Percentiles rank a stretch among this genome's conserved stretches.
These are phyloP conservation scores for Drosophila austrosaltans DNA, from an alignment of 2,888 invertebrate species.

Conservation along the genomic window DNA sequence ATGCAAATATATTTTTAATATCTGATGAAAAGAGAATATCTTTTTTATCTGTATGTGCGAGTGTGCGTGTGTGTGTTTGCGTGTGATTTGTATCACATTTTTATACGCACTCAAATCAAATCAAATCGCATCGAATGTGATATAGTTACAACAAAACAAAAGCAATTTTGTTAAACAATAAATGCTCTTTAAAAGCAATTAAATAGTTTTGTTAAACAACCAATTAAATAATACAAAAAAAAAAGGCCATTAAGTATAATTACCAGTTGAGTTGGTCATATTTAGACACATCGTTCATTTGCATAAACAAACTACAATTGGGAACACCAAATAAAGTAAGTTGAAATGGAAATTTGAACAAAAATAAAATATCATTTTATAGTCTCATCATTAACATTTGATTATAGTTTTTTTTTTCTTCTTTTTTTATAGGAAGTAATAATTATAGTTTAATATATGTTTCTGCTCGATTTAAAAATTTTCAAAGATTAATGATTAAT, in stretches of 20 bases:
- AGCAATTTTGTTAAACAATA: conserved; percentile 52
- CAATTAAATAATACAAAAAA: conserved; percentile 20
- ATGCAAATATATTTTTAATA: conserved; percentile 53
- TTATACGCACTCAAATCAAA: conserved; percentile 21
- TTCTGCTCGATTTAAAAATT: too few relatives aligned
- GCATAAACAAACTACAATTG: conserved; percentile 50
- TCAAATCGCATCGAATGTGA: conserved; percentile 34
- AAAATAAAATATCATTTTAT: background rate
- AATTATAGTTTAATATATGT: background rate
- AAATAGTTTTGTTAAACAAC: conserved; percentile 50
- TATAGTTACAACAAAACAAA: conserved; percentile 28
- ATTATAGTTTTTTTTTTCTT: background rate
- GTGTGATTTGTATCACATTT: conserved; percentile 56
- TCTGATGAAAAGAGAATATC: conserved; percentile 28
- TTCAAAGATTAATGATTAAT: too few relatives aligned
- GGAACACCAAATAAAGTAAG: conserved; percentile 20
- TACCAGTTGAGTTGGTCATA: conserved; percentile 37
- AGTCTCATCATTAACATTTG: conserved; percentile 1
- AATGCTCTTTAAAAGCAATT: conserved; percentile 66
- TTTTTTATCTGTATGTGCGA: conserved; percentile 45
- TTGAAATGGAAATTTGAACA: background rate
- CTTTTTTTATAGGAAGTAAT: background rate
- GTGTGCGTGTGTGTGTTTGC: conserved; percentile 54
- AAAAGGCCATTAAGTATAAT: conserved; percentile 51
- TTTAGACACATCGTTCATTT: conserved; percentile 50